phyloP scores from a whole-genome alignment of 1,140 invertebrate genomes.

The Drosophila insularis region DNA sequence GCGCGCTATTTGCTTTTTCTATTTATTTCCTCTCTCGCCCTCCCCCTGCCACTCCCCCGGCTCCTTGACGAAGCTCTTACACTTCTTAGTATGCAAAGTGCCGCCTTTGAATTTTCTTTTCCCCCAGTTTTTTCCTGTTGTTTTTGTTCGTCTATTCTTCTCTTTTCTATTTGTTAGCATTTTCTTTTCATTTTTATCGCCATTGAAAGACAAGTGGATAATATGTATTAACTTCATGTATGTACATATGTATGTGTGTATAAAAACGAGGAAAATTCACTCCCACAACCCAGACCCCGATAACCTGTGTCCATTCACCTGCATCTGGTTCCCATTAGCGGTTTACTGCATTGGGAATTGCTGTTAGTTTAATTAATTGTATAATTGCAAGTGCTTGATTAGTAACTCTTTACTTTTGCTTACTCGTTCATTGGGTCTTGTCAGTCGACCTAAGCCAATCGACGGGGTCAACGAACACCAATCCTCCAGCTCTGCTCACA shows the following conservation, averaged over 20 bases:
- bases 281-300: neutral
- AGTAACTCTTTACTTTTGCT: neutral
- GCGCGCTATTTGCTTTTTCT: constrained; percentile 68
- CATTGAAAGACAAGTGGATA: constrained; percentile 61
- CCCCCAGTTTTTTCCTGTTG: neutral
- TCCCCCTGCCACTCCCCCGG: neutral
- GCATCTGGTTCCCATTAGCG: neutral
- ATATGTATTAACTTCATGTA: constrained; percentile 14
- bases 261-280: too few relatives aligned
- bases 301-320: neutral
- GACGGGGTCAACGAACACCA: constrained; percentile 25
- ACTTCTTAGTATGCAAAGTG: constrained; percentile 74
- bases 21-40: constrained; percentile 40
- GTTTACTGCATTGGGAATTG: neutral
- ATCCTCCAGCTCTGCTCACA: constrained; percentile 1
- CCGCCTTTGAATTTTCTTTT: constrained; percentile 36
- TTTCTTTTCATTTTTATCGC: constrained; percentile 41
- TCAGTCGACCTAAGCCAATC: constrained; percentile 28
- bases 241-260: constrained; percentile 13
- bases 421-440: neutral
- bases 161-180: constrained; percentile 34
- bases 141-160: too few relatives aligned
- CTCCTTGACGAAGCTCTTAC: too few relatives aligned
- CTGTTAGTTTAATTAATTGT: neutral
- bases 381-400: neutral